Evolutionary conservation across 2,113 vertebrate genomes (phyloP).

Genomic region (Pimephales promelas): DNA sequence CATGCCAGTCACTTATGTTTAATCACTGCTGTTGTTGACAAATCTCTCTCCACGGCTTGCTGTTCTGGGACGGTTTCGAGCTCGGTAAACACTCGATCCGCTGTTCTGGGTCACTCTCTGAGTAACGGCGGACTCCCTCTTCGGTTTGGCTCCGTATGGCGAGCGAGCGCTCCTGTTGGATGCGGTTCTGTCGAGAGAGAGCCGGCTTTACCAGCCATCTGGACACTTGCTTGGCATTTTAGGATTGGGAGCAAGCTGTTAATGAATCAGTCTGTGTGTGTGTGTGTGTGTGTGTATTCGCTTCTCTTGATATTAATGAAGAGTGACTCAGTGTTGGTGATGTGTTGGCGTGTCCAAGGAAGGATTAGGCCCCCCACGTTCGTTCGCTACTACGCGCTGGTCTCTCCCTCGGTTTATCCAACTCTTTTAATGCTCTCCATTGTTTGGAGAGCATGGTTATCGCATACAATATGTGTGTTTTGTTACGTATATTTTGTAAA

Average conservation of each 20-base stretch:
- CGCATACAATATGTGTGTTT: conserved; percentile 57
- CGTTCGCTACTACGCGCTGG: conserved; percentile 57
- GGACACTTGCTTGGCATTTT: conserved; percentile 73
- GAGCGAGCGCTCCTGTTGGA: conserved; percentile 54
- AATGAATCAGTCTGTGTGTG: conserved; percentile 67
- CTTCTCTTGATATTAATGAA: conserved; percentile 70
- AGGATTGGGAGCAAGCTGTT: conserved; percentile 74
- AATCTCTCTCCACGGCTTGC: not conserved
- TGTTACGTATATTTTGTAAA: conserved; percentile 64
- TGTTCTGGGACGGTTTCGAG: conserved; percentile 13
- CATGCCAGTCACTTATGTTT: not conserved
- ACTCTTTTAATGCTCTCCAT: not conserved
- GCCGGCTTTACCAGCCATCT: conserved; percentile 78
- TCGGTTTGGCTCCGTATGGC: not conserved
- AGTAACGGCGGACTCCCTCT: conserved; percentile 9
- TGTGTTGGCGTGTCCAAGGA: conserved; percentile 56
- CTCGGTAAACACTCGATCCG: not conserved
- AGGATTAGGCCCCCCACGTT: conserved; percentile 65
- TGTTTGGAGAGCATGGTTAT: not conserved
- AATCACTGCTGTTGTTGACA: not conserved
- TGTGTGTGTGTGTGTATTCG: conserved; percentile 34
- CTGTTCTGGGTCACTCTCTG: conserved; percentile 13
- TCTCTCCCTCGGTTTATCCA: conserved; percentile 47
- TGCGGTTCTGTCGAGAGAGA: conserved; percentile 55
- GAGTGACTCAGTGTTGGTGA: conserved; percentile 61